phyloP scores from a whole-genome alignment of 2,113 vertebrate genomes.

The Syngnathoides biaculeatus region DNA sequence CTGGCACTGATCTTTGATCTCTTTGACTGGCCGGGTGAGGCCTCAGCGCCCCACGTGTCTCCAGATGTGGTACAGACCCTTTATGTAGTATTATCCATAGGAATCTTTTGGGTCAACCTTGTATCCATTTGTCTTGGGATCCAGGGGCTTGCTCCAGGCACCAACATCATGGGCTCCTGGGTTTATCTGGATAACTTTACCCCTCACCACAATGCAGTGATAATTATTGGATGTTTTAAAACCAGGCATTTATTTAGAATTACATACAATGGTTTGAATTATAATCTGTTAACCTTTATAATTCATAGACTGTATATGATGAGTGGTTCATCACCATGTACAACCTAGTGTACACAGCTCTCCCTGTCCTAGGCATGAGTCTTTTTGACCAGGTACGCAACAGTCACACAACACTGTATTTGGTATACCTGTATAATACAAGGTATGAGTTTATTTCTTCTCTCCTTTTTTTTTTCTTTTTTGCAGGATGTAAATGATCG shows the following conservation, averaged over 20 bases:
- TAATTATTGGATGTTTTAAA: neutral
- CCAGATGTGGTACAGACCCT: neutral
- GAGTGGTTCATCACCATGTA: conserved; percentile 94
- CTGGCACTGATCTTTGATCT: too few relatives aligned
- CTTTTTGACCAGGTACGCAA: conserved; percentile 89
- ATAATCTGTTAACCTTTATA: neutral
- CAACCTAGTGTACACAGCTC: conserved; percentile 90
- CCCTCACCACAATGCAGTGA: neutral
- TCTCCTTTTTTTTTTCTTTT: neutral
- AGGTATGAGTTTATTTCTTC: neutral
- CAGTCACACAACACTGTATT: neutral
- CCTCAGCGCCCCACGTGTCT: neutral
- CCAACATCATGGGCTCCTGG: neutral
- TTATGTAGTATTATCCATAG: neutral
- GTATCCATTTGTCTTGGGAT: neutral
- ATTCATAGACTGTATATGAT: conserved; percentile 87
- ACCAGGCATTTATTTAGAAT: neutral
- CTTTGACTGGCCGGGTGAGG: too few relatives aligned
- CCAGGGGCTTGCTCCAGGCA: neutral
- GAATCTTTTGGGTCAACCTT: neutral
- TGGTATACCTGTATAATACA: neutral
- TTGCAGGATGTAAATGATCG: conserved; percentile 87
- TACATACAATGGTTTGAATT: neutral
- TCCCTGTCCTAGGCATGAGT: conserved; percentile 88
- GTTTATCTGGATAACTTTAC: neutral